These are phyloP conservation scores for Crenuchus spilurus DNA, from an alignment of 2,797 vertebrate species.

Conservation along the genomic window DNA sequence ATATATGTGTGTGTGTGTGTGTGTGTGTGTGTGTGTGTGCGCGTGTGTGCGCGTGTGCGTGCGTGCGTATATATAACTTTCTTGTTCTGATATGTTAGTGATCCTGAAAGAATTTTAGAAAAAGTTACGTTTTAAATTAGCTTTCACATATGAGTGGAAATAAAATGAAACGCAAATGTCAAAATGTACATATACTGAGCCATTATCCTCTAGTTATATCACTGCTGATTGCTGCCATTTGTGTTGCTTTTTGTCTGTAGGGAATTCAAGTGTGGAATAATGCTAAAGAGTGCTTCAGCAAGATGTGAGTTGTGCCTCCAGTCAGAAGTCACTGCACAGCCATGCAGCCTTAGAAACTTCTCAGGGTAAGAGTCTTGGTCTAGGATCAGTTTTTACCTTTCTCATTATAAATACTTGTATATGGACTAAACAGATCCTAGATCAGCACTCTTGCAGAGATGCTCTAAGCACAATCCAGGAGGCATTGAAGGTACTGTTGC, in stretches of 20 bases:
- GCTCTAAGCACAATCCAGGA: conserved; percentile 36
- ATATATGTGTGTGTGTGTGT: too few relatives aligned
- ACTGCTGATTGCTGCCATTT: neutral
- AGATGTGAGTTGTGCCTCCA: conserved; percentile 84
- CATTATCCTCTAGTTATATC: conserved; percentile 25
- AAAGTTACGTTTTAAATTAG: too few relatives aligned
- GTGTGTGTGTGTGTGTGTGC: too few relatives aligned
- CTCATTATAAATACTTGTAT: conserved; percentile 16
- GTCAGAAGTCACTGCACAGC: conserved; percentile 29
- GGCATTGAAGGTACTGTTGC: conserved; percentile 17
- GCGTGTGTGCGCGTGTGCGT: too few relatives aligned
- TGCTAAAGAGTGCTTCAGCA: conserved; percentile 97
- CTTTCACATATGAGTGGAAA: too few relatives aligned
- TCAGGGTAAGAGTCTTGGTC: conserved; percentile 41
- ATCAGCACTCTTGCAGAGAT: conserved; percentile 36
- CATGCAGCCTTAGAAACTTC: conserved; percentile 44
- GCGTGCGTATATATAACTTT: too few relatives aligned
- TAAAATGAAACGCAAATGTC: too few relatives aligned
- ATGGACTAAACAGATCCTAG: conserved; percentile 25
- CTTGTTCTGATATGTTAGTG: too few relatives aligned
- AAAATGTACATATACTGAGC: neutral
- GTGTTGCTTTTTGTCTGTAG: conserved; percentile 67
- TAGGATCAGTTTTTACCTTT: conserved; percentile 28
- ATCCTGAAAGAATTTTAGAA: too few relatives aligned
- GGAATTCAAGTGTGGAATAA: conserved; percentile 99